Percentiles rank a stretch among this genome's conserved stretches.
Evolutionary conservation across 2,888 invertebrate genomes (phyloP).

Genomic region (Podotricha telesiphe): DNA sequence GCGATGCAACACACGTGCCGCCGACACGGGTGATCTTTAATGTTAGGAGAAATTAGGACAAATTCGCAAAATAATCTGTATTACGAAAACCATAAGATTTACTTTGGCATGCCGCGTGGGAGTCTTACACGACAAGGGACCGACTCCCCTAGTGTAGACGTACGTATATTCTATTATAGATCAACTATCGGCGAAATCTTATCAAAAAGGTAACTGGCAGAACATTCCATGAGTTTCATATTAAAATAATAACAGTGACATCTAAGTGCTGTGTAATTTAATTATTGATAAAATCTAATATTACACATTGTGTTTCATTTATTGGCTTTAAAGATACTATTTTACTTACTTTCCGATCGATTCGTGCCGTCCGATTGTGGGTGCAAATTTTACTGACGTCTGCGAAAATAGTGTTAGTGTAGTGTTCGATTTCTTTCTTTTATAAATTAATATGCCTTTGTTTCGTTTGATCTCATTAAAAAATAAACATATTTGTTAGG

Average conservation of each 20-base stretch:
- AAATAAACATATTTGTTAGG: too few relatives aligned
- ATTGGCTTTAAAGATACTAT: too few relatives aligned
- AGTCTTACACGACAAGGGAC: constrained; percentile 71
- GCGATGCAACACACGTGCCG: constrained; percentile 77
- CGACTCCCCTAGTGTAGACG: constrained; percentile 76
- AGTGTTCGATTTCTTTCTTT: too few relatives aligned
- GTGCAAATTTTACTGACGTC: too few relatives aligned
- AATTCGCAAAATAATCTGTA: constrained; percentile 40
- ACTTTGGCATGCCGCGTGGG: constrained; percentile 46
- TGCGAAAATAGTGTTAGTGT: too few relatives aligned
- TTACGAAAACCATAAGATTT: constrained; percentile 43
- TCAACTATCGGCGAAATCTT: constrained; percentile 43
- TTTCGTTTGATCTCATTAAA: too few relatives aligned
- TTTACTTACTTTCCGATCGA: too few relatives aligned
- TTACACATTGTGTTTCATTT: too few relatives aligned
- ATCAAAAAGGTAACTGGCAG: not conserved
- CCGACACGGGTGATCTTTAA: constrained; percentile 72
- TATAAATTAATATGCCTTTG: too few relatives aligned
- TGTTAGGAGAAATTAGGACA: constrained; percentile 45
- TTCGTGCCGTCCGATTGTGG: too few relatives aligned
- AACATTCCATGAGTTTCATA: not conserved
- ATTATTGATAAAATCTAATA: too few relatives aligned
- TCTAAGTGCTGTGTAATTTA: too few relatives aligned
- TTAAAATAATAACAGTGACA: not conserved
- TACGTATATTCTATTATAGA: constrained; percentile 68